A percentile compares a stretch with the other conserved stretches of the same genome.
phyloP scores from a whole-genome alignment of 2,797 vertebrate genomes.

The Protonibea diacanthus region DNA sequence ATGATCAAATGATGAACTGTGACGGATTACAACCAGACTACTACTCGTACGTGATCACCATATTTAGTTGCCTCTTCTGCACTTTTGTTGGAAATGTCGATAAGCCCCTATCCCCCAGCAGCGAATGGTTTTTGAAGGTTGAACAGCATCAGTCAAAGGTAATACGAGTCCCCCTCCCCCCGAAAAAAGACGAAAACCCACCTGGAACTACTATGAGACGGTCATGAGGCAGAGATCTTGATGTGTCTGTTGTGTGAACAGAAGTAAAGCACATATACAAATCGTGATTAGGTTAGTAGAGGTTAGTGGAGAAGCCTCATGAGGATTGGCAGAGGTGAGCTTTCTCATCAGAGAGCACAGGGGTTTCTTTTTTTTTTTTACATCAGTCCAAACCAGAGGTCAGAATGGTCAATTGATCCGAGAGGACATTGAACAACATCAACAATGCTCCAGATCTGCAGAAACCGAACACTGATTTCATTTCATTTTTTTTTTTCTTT shows the following conservation, averaged over 20 bases:
- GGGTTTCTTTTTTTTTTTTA: conserved; percentile 33
- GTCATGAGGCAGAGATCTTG: conserved; percentile 56
- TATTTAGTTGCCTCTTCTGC: conserved; percentile 77
- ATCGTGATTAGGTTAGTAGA: conserved; percentile 46
- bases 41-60: conserved; percentile 66
- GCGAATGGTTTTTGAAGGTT: conserved; percentile 74
- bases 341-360: conserved; percentile 62
- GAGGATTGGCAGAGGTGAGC: conserved; percentile 75
- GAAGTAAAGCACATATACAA: conserved; percentile 62
- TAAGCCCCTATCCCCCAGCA: conserved; percentile 78
- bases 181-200: conserved; percentile 15
- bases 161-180: conserved; percentile 40
- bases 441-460: conserved; percentile 48
- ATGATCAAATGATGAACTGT: conserved; percentile 69
- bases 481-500: conserved; percentile 16
- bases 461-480: conserved; percentile 65
- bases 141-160: conserved; percentile 75
- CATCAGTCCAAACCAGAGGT: conserved; percentile 67
- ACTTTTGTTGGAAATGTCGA: conserved; percentile 66
- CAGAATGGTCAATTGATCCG: conserved; percentile 64
- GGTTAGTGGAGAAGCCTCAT: conserved; percentile 60
- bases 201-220: conserved; percentile 33
- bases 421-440: conserved; percentile 62
- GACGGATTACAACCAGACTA: conserved; percentile 66
- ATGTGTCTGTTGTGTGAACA: conserved; percentile 39